Base-by-base conservation (phyloP, 92 coral and sea anemone species). In the Epizoanthus scotinus region DNA sequence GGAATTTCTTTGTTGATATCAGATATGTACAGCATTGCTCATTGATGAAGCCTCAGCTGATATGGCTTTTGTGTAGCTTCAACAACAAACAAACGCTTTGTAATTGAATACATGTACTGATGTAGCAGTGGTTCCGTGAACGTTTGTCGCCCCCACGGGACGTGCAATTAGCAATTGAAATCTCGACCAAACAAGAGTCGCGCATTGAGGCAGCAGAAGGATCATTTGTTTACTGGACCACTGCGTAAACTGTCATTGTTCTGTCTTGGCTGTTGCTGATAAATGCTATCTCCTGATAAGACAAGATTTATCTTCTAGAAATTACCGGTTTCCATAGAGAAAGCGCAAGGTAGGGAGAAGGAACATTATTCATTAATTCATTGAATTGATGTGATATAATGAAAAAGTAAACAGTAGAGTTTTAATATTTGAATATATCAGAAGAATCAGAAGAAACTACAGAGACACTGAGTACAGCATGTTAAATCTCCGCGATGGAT, bases 151-250 rank as follows among this genome's bases (percentile, higher is more conserved):
- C 73, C 73, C 73, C 73, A 44, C 31, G 73, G 73, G 73, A 38
- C 73, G 73, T 42, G 54, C 73, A 68, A 68, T 68, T 68, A 68
- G 56, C 73, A 0, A n/a, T n/a, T n/a, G n/a, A 68, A 20, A 64
- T 34, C 47, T 29, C 70, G 70, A 64, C 20, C 70, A 64, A 64
- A 47, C 52, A 47, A 47, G 40, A 47, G 52, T 47, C 15, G 17
- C 12, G 52, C 22, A 47, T 17, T 47, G 70, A 64, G 2, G 29
- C 44, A 64, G 44, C 70, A 17, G 28, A 64, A 29, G 44, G 47
- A 64, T 21, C 70, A 64, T 64, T 63, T 64, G 70, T 64, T 28
- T 29, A 27, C 20, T 20, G 44, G 47, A 13, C 6, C 70, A 40
- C 40, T 29, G 70, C 36, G 70, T 44, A 12, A 64, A 28, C 21